These are phyloP conservation scores for Plectropomus leopardus DNA, from an alignment of 2,113 vertebrate species.

Conservation along the genomic window DNA sequence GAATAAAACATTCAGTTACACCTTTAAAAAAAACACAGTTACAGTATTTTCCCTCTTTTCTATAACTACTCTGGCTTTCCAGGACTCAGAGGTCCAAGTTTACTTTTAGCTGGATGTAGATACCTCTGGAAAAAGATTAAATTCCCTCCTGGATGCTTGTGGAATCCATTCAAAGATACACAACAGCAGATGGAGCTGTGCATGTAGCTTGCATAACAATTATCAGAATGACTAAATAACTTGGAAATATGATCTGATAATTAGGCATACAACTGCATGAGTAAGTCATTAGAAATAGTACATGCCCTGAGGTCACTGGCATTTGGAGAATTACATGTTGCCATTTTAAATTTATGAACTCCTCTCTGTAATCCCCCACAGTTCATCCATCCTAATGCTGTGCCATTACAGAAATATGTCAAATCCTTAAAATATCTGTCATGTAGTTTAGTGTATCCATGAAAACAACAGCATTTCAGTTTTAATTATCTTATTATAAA, in stretches of 20 bases:
- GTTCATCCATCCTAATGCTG: conserved; percentile 4
- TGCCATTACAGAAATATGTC: neutral
- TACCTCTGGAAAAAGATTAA: conserved; percentile 7
- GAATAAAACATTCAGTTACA: neutral
- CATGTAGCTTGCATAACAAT: conserved; percentile 45
- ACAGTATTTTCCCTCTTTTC: neutral
- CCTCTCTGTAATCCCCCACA: conserved; percentile 11
- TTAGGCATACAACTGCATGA: conserved; percentile 28
- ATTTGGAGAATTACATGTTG: conserved; percentile 44
- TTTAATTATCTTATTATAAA: neutral
- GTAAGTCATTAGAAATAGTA: conserved; percentile 36
- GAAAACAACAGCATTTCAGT: neutral
- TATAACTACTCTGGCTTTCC: neutral
- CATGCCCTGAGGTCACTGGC: conserved; percentile 28
- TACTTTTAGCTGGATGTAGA: conserved; percentile 10
- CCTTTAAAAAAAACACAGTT: neutral
- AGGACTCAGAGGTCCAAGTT: neutral
- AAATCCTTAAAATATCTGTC: conserved; percentile 3
- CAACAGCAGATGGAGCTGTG: conserved; percentile 32
- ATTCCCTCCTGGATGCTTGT: conserved; percentile 3
- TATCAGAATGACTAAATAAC: conserved; percentile 32
- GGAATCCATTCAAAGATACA: conserved; percentile 7
- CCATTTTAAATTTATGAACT: conserved; percentile 48
- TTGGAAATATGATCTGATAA: conserved; percentile 20
- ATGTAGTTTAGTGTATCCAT: neutral